These are phyloP conservation scores for Thamnophis sirtalis DNA, from an alignment of 2,113 vertebrate species.

Conservation along the genomic window DNA sequence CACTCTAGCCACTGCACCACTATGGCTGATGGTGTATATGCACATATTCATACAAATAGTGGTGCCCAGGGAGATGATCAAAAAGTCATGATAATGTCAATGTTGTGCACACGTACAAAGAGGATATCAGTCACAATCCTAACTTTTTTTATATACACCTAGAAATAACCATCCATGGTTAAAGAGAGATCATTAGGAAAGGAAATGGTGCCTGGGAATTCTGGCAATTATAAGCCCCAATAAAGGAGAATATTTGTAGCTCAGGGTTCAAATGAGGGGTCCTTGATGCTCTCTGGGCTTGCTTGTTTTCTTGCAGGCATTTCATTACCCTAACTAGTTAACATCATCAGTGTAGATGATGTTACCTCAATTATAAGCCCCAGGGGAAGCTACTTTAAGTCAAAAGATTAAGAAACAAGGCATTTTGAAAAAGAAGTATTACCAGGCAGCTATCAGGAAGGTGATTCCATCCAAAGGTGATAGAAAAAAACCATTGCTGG, in stretches of 20 bases:
- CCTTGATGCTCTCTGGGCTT: too few relatives aligned
- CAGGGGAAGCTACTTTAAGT: neutral
- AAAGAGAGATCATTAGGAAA: neutral
- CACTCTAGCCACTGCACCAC: too few relatives aligned
- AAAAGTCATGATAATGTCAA: neutral
- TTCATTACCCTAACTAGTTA: too few relatives aligned
- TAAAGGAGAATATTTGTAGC: too few relatives aligned
- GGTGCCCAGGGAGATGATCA: neutral
- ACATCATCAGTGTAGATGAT: too few relatives aligned
- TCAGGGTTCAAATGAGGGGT: too few relatives aligned
- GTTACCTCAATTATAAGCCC: too few relatives aligned
- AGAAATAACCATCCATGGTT: neutral
- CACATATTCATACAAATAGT: neutral
- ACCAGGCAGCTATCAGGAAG: neutral
- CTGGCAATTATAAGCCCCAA: neutral
- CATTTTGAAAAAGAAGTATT: neutral
- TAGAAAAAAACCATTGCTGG: neutral
- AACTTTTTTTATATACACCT: neutral
- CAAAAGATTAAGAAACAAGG: neutral
- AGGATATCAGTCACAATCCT: neutral
- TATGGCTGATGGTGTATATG: neutral
- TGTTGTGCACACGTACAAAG: neutral
- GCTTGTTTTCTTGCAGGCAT: too few relatives aligned
- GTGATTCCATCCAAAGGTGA: neutral
- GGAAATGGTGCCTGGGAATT: neutral